Conservation (phyloP, 2,113 vertebrate genomes). For the Melanotaenia duboulayi region DNA sequence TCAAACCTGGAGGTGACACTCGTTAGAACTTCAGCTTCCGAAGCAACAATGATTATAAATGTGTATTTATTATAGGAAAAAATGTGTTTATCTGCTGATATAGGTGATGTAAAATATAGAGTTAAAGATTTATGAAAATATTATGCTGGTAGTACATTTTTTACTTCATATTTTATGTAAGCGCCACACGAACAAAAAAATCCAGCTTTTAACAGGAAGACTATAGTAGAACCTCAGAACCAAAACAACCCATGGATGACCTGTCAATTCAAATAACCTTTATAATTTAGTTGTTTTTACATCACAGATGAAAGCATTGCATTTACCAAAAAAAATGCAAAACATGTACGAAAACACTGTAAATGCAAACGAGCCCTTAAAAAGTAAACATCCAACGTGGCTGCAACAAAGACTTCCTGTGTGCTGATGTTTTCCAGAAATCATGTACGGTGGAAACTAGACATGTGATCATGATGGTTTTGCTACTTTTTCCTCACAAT, state of each 20-base stretch:
- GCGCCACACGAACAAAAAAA: background rate
- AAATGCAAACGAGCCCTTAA: constrained; percentile 1
- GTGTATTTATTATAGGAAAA: background rate
- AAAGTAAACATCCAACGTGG: background rate
- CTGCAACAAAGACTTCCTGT: background rate
- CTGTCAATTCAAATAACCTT: background rate
- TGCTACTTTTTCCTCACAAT: background rate
- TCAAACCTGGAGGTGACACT: background rate
- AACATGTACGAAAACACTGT: background rate
- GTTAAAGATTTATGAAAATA: background rate
- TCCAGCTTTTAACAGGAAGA: background rate
- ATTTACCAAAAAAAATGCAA: background rate
- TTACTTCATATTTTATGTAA: background rate
- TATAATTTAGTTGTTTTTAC: background rate
- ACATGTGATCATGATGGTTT: background rate
- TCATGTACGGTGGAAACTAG: background rate
- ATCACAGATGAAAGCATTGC: background rate
- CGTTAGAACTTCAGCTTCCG: background rate
- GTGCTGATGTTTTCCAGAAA: background rate
- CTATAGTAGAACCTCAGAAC: constrained; percentile 49
- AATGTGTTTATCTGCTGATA: no score
- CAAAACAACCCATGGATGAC: background rate
- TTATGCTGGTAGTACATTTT: background rate
- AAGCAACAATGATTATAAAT: background rate
- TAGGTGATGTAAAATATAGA: background rate